These are phyloP conservation scores for Cairina moschata DNA, from an alignment of 2,113 vertebrate genomes.

Conservation along the genomic window DNA sequence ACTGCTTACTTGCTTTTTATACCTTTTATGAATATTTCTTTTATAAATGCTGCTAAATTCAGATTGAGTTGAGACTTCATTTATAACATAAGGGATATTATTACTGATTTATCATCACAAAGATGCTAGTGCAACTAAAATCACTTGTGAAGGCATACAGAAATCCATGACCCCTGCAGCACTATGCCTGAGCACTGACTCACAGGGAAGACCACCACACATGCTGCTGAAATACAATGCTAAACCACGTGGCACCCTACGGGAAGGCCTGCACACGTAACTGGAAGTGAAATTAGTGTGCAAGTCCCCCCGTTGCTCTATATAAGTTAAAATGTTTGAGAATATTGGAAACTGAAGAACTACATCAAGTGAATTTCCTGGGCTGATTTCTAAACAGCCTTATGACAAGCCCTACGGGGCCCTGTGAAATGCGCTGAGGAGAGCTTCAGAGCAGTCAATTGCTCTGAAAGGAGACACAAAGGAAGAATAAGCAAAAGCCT, in stretches of 20 bases:
- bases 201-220: not conserved
- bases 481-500: not conserved
- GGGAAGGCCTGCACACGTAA: not conserved
- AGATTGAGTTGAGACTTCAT: no score
- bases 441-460: not conserved
- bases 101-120: not conserved
- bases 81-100: not conserved
- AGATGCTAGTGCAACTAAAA: not conserved
- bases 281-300: not conserved
- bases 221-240: not conserved
- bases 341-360: not conserved
- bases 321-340: not conserved
- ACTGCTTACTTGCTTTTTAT: no score
- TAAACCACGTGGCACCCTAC: not conserved
- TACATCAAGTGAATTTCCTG: not conserved
- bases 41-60: no score
- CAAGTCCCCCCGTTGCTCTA: not conserved
- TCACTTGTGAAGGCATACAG: not conserved
- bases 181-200: not conserved
- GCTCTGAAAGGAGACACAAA: not conserved
- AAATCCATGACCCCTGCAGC: not conserved
- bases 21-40: no score
- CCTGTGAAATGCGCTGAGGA: not conserved
- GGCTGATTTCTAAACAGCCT: not conserved
- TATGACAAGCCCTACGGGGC: accelerated